A percentile compares a stretch with the other conserved stretches of the same genome.
phyloP scores from a whole-genome alignment of 2,797 vertebrate genomes.

The Chloroceryle inda region DNA sequence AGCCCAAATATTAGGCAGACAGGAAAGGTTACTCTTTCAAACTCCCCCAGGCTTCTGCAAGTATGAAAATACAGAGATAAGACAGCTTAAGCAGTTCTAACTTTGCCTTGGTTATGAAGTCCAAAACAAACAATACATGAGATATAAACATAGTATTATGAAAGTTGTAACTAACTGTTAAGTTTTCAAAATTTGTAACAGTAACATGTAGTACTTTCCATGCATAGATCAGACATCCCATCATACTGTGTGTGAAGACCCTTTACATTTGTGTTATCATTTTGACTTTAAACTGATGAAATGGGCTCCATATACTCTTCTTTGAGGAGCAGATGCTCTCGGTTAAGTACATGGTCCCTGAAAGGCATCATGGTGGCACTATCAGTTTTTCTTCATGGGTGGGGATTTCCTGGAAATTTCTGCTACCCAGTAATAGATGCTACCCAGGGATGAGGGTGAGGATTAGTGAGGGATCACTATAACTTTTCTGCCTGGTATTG shows the following conservation, averaged over 20 bases:
- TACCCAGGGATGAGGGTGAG: fast-evolving
- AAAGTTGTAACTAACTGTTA: not conserved
- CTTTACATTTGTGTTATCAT: not conserved
- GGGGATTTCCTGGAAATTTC: not conserved
- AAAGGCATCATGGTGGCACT: not conserved
- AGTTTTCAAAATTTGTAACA: not conserved
- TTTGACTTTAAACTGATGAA: not conserved
- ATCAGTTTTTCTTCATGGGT: not conserved
- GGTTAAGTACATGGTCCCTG: not conserved
- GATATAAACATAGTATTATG: not conserved
- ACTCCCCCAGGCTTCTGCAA: not conserved
- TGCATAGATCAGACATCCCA: not conserved
- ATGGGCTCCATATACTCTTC: fast-evolving
- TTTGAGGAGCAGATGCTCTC: not conserved
- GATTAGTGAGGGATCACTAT: not conserved
- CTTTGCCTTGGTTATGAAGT: not conserved
- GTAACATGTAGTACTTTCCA: not conserved
- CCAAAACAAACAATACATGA: not conserved
- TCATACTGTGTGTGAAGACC: not conserved
- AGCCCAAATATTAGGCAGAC: not conserved
- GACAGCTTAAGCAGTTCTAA: not conserved
- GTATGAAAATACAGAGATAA: not conserved
- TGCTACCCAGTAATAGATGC: not conserved
- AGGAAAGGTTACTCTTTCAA: not conserved
- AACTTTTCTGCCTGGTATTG: not conserved